Percentiles rank a stretch among this genome's conserved stretches.
Evolutionary conservation across 2,888 invertebrate species (phyloP).

Genomic region (Ormyrus rosae): DNA sequence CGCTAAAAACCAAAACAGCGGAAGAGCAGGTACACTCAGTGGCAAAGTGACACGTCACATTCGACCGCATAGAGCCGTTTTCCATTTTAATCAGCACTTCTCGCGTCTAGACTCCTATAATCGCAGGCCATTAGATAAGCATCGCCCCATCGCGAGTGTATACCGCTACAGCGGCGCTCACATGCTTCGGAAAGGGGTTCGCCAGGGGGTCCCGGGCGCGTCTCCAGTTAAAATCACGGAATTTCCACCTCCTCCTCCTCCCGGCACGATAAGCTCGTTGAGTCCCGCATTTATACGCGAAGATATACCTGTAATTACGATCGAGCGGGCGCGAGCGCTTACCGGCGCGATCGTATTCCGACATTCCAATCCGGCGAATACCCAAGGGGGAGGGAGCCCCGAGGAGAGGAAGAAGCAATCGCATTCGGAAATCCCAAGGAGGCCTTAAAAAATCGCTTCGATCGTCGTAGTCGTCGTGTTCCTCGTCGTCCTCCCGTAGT

Average conservation of each 20-base stretch:
- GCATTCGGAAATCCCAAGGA: constrained; percentile 59
- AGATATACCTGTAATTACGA: constrained; percentile 55
- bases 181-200: background rate
- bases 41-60: constrained; percentile 10
- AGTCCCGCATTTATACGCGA: constrained; percentile 50
- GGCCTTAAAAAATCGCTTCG: constrained; percentile 64
- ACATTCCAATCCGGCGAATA: constrained; percentile 48
- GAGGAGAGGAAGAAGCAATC: constrained; percentile 42
- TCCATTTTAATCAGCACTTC: constrained; percentile 45
- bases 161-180: background rate
- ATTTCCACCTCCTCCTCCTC: background rate
- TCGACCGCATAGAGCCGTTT: background rate
- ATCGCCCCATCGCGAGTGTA: constrained; percentile 10
- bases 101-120: constrained; percentile 39
- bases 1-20: background rate
- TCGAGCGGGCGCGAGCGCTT: constrained; percentile 25
- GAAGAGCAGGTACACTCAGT: background rate
- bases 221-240: constrained; percentile 19
- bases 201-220: background rate
- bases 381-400: background rate
- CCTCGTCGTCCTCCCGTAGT: constrained; percentile 5
- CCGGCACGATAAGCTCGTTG: constrained; percentile 41
- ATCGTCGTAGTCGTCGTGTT: constrained; percentile 50
- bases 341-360: constrained; percentile 46
- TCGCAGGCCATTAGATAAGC: constrained; percentile 43